Percentiles rank a stretch among this genome's conserved stretches.
Evolutionary conservation across 2,113 vertebrate species (phyloP).

Genomic region (Oncorhynchus tshawytscha): DNA sequence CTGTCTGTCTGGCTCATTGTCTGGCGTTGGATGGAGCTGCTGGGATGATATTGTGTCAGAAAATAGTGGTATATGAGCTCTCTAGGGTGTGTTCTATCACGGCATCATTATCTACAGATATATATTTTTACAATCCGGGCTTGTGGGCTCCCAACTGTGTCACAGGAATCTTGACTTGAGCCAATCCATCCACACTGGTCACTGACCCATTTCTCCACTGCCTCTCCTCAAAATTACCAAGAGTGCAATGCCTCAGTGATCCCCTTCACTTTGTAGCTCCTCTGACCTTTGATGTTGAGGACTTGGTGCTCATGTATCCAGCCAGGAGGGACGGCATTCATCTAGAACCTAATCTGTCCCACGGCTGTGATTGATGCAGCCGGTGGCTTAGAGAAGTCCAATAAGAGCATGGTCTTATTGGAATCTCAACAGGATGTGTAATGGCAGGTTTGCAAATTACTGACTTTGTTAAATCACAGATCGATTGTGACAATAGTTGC

Average conservation of each 20-base stretch:
- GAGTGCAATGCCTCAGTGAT: constrained; percentile 23
- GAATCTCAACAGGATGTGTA: constrained; percentile 55
- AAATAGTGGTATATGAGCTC: constrained; percentile 41
- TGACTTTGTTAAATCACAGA: constrained; percentile 61
- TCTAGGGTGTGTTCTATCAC: constrained; percentile 23
- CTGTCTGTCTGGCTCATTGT: constrained; percentile 49
- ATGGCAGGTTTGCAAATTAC: constrained; percentile 53
- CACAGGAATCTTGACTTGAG: background rate
- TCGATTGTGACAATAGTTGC: constrained; percentile 64
- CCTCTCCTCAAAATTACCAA: constrained; percentile 34
- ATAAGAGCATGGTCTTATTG: constrained; percentile 34
- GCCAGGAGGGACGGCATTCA: constrained; percentile 29
- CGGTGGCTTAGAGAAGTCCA: constrained; percentile 37
- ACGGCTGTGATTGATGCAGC: constrained; percentile 46
- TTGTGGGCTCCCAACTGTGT: constrained; percentile 34
- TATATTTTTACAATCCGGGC: constrained; percentile 23
- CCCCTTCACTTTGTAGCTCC: constrained; percentile 33
- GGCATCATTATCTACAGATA: constrained; percentile 34
- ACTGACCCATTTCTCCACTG: constrained; percentile 35
- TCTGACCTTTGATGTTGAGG: constrained; percentile 50
- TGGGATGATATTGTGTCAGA: constrained; percentile 31
- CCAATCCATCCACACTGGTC: constrained; percentile 30
- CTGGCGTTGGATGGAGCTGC: constrained; percentile 26
- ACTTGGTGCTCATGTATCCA: constrained; percentile 42
- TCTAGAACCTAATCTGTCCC: constrained; percentile 49